These are phyloP conservation scores for Petaurus breviceps DNA, from an alignment of 2,113 vertebrate species.

Conservation along the genomic window DNA sequence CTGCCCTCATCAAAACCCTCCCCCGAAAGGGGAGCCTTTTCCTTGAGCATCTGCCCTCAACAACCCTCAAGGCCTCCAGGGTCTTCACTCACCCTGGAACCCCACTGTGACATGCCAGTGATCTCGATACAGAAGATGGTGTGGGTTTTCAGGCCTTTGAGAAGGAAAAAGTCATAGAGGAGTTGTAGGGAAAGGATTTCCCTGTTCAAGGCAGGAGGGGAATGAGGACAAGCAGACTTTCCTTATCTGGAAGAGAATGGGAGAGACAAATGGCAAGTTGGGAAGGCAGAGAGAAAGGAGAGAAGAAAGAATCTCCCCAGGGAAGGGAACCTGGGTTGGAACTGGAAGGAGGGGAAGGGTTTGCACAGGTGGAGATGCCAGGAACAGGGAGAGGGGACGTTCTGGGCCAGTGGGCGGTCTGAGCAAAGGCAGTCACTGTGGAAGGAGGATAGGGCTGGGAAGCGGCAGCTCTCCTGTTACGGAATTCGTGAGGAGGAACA, in stretches of 20 bases:
- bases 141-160: neutral
- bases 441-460: too few species aligned
- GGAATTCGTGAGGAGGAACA: neutral
- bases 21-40: neutral
- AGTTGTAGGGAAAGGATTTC: neutral
- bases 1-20: too few species aligned
- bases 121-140: neutral
- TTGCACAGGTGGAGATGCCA: neutral
- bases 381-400: too few species aligned
- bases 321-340: neutral
- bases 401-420: too few species aligned
- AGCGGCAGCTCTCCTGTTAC: too few species aligned
- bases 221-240: neutral
- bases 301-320: neutral
- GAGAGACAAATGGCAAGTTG: neutral
- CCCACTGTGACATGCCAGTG: neutral
- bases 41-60: neutral
- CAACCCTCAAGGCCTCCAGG: too few species aligned
- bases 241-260: neutral
- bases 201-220: neutral
- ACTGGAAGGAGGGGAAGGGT: neutral
- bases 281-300: neutral
- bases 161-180: neutral
- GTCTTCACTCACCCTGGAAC: neutral
- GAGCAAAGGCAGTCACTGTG: neutral